Percentiles rank a stretch among this genome's conserved stretches.
phyloP scores from a whole-genome alignment of 2,888 invertebrate species.

The Rhagium mordax region DNA sequence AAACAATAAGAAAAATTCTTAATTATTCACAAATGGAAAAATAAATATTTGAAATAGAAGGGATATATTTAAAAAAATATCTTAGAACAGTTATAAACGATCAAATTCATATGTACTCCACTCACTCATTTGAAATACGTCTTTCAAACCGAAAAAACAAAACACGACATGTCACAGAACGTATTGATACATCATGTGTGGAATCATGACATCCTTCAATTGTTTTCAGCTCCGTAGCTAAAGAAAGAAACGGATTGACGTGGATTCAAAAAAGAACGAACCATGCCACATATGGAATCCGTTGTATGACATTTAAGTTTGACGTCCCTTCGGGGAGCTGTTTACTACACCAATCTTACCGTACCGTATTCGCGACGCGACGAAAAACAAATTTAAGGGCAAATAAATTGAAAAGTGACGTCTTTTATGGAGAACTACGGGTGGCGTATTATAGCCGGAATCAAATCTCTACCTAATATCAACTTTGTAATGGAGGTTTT shows the following conservation, averaged over 20 bases:
- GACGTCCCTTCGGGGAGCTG: conserved; percentile 67
- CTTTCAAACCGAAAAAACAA: no score
- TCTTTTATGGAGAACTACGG: conserved; percentile 59
- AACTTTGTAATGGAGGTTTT: conserved; percentile 31
- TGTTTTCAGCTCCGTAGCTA: background rate
- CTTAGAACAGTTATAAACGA: no score
- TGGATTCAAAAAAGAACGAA: conserved; percentile 35
- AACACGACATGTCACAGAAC: no score
- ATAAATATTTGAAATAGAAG: no score
- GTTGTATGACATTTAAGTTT: conserved; percentile 68
- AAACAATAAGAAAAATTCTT: no score
- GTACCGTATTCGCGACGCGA: conserved; percentile 56
- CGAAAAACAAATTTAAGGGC: conserved; percentile 65
- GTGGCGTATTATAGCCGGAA: conserved; percentile 48
- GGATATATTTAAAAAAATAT: no score
- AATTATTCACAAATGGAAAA: no score
- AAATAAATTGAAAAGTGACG: conserved; percentile 67
- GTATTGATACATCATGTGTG: background rate
- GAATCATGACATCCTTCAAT: background rate
- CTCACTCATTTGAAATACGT: no score
- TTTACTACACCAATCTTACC: conserved; percentile 68
- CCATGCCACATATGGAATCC: conserved; percentile 62
- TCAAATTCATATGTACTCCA: no score
- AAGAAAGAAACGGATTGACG: conserved; percentile 32
- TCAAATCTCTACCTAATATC: conserved; percentile 41